Conservation (phyloP, 1,140 invertebrate genomes). For the Procambarus clarkii region DNA sequence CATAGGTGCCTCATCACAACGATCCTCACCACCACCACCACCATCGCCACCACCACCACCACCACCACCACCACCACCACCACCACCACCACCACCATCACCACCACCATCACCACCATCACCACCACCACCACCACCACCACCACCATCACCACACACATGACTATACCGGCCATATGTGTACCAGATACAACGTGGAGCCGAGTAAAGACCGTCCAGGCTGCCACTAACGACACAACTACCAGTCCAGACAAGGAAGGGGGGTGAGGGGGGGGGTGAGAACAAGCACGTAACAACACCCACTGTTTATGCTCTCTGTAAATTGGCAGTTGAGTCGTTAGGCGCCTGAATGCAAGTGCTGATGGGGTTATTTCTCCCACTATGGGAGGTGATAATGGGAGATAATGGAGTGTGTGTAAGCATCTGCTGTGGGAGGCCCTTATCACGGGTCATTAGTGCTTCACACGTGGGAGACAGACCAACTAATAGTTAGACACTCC, state of each 20-base stretch:
- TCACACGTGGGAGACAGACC: too few species aligned
- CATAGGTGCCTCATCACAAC: too few species aligned
- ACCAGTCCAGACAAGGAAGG: background rate
- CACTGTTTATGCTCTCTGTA: background rate
- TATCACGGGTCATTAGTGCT: too few species aligned
- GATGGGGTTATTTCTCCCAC: background rate
- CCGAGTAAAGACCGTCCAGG: too few species aligned
- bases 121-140: background rate
- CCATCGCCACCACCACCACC: background rate
- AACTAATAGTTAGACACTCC: too few species aligned
- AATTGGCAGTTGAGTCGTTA: background rate
- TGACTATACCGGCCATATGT: too few species aligned
- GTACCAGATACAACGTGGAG: too few species aligned
- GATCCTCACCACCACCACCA: background rate
- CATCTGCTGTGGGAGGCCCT: too few species aligned
- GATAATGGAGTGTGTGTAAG: background rate
- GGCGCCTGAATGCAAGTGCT: background rate
- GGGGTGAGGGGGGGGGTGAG: too few species aligned
- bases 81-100: background rate
- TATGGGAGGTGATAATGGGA: background rate
- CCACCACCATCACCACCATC: constrained; percentile 4
- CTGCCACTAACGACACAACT: background rate
- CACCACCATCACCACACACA: background rate
- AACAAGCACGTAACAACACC: background rate
- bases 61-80: background rate